Evolutionary conservation across 1,140 invertebrate species (phyloP), one percentile per base, ranked within the genome.

Genomic region (Oedothorax gibbosus): DNA sequence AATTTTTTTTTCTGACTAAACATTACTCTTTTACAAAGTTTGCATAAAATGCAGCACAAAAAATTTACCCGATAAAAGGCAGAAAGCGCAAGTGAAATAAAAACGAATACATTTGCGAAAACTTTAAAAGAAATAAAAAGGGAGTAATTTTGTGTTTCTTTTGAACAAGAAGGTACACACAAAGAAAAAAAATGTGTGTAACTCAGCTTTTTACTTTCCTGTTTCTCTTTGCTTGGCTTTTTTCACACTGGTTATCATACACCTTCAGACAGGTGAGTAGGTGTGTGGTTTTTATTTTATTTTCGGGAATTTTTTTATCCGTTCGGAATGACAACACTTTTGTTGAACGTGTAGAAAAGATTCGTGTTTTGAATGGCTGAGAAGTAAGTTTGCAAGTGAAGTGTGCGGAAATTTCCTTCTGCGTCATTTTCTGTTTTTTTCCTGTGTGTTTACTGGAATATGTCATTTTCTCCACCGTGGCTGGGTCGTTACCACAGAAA

Each of bases 251-350:
- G 81, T 84, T 84, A 84, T 84, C 81, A 84, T 75, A 72, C 81
- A 68, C 72, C 72, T 84, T 84, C 81, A 84, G 81, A 84, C 81
- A 84, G 81, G 81, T 84, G 81, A 82, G 79, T 68, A 68, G 21
- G 53, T 82, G 69, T 60, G 20, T 35, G 21, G n/a, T 76, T 75
- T 75, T 76, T 69, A 14, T 53, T 66, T 76, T 66, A 49, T 66
- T 84, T 76, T 54, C 51, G 12, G 3, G 62, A 12, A 20, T 20
- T 66, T 71, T 71, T 57, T 81, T 69, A 14, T 81, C 60, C 56
- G 54, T 18, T 71, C 35, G 65, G 81, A 84, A 84, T 82, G 80
- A 66, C 80, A 82, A 69, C 80, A 76, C 81, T 84, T 84, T 84
- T 76, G 71, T 82, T 68, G 72, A 84, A 84, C 76, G 71, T 35